Evolutionary conservation across 2,888 invertebrate genomes (phyloP).

Genomic region (Portevinia maculata): DNA sequence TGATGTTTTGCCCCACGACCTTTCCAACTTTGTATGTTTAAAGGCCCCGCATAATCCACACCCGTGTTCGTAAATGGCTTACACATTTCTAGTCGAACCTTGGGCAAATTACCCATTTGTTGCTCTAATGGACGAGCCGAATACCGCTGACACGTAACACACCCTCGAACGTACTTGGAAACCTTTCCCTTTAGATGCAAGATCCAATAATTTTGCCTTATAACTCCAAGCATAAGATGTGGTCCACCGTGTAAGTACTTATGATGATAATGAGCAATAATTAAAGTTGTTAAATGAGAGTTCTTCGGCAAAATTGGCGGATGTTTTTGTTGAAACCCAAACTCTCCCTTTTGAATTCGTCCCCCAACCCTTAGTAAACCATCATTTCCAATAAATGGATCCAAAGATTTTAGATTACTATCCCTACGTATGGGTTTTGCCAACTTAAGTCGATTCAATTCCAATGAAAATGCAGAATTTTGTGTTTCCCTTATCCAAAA

Average conservation of each 20-base stretch:
- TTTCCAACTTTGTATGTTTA: not conserved
- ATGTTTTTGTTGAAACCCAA: conserved; percentile 16
- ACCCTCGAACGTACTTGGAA: not conserved
- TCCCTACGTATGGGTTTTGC: not conserved
- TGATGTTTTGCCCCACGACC: conserved; percentile 18
- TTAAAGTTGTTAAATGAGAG: conserved; percentile 7
- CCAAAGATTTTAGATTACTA: conserved; percentile 4
- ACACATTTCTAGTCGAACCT: not conserved
- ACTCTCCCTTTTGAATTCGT: not conserved
- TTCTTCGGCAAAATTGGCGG: conserved; percentile 13
- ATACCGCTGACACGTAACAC: conserved; percentile 17
- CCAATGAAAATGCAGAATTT: conserved; percentile 8
- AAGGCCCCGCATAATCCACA: conserved; percentile 8
- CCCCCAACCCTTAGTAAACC: conserved; percentile 5
- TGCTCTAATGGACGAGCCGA: conserved; percentile 14
- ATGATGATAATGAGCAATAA: conserved; percentile 9
- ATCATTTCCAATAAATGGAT: conserved; percentile 20
- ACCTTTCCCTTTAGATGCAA: not conserved
- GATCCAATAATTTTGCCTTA: conserved; percentile 9
- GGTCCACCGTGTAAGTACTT: conserved; percentile 19
- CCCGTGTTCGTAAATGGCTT: conserved; percentile 19
- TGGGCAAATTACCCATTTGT: conserved; percentile 12
- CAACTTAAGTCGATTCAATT: not conserved
- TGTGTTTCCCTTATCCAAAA: not conserved
- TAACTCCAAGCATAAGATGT: conserved; percentile 12